Percentiles rank a stretch among this genome's conserved stretches.
Conservation (phyloP, 2,113 vertebrate genomes). For the Tachuris rubrigastra region DNA sequence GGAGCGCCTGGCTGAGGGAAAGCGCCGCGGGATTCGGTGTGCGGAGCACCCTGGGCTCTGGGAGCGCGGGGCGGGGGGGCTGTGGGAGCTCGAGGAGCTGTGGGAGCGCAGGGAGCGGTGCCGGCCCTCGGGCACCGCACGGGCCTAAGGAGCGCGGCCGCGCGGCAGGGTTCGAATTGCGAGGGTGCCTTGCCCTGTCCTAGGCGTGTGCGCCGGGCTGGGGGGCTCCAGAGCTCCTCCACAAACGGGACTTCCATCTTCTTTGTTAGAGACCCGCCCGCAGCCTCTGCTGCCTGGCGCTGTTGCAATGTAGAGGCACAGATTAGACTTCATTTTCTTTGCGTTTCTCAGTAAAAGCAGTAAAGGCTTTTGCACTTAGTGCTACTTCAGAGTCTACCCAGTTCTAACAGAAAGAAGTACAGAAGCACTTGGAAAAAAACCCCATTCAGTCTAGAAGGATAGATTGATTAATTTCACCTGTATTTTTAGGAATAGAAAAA, state of each 20-base stretch:
- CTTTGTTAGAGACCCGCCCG: background rate
- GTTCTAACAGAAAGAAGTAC: background rate
- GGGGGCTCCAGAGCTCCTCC: rapidly evolving
- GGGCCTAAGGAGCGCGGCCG: background rate
- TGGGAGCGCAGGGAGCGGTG: rapidly evolving
- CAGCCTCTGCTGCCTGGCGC: background rate
- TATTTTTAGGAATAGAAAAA: background rate
- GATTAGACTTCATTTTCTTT: background rate
- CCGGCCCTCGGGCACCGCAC: rapidly evolving
- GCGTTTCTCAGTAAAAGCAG: background rate
- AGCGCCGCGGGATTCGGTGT: background rate
- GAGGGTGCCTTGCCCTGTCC: rapidly evolving
- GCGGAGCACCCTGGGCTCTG: rapidly evolving
- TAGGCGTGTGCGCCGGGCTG: rapidly evolving
- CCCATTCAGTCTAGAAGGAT: too few species aligned
- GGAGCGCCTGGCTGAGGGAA: too few species aligned
- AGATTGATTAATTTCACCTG: rapidly evolving
- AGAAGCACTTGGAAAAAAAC: background rate
- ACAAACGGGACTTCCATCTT: rapidly evolving
- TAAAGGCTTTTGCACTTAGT: background rate
- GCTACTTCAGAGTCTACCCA: background rate
- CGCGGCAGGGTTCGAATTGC: rapidly evolving
- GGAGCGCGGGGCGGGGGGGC: background rate
- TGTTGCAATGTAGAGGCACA: background rate
- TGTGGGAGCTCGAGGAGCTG: background rate